Conservation (phyloP, 2,888 invertebrate genomes). For the Athalia cordata region DNA sequence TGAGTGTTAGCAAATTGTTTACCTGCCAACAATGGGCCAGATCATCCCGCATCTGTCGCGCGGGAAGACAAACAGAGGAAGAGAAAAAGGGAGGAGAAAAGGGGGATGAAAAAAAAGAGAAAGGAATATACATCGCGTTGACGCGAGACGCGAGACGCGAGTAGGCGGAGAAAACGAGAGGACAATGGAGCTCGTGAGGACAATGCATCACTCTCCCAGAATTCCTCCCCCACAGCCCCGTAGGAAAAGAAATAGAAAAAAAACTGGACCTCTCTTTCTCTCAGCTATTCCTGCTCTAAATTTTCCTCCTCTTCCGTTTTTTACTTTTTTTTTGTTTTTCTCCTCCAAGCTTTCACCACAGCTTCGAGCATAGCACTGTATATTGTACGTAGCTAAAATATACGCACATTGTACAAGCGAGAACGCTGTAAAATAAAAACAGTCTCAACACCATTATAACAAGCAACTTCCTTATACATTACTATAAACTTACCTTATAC, state of each 20-base stretch:
- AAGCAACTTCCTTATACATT: no score
- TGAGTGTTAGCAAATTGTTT: constrained; percentile 55
- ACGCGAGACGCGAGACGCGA: constrained; percentile 16
- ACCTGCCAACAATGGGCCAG: constrained; percentile 53
- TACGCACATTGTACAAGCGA: not conserved
- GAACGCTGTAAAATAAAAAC: no score
- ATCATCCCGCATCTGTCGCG: constrained; percentile 47
- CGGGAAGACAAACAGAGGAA: constrained; percentile 36
- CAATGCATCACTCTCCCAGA: constrained; percentile 25
- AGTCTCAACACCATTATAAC: no score
- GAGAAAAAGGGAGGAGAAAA: not conserved
- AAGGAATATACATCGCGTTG: constrained; percentile 3
- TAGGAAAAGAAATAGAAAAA: constrained; percentile 25
- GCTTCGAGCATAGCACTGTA: not conserved
- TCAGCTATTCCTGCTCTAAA: not conserved
- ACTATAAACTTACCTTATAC: not conserved
- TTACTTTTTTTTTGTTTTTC: constrained; percentile 23
- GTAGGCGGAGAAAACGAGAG: constrained; percentile 25
- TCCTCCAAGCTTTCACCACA: not conserved
- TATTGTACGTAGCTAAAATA: not conserved
- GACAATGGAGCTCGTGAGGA: constrained; percentile 27
- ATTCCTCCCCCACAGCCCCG: not conserved
- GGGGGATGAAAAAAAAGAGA: not conserved
- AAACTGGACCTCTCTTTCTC: constrained; percentile 25
- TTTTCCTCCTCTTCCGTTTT: constrained; percentile 10